Evolutionary conservation across 2,113 vertebrate species (phyloP).

Genomic region (Rhadina sibilatrix): DNA sequence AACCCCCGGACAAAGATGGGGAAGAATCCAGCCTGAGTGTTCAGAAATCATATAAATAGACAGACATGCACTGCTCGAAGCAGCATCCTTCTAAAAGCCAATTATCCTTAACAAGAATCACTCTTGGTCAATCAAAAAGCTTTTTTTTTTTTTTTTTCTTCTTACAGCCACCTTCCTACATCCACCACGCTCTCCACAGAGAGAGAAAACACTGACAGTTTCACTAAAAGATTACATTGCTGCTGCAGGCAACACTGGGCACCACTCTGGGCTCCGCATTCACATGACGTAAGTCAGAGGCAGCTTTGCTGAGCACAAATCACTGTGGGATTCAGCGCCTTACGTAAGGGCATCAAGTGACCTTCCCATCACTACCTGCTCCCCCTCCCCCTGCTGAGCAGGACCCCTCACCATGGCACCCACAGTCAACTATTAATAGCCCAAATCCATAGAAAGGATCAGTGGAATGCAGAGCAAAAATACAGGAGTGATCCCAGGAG

Average conservation of each 20-base stretch:
- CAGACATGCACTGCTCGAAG: background rate
- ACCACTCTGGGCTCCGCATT: background rate
- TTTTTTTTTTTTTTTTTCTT: background rate
- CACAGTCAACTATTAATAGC: background rate
- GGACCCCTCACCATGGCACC: background rate
- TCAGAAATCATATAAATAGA: background rate
- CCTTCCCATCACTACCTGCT: fast-evolving
- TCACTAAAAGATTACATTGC: background rate
- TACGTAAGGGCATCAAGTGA: fast-evolving
- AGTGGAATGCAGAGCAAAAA: background rate
- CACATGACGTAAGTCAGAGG: background rate
- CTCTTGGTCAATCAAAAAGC: background rate
- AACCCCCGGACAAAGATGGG: background rate
- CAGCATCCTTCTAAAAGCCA: background rate
- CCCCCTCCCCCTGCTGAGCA: background rate
- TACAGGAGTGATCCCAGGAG: background rate
- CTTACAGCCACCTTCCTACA: background rate
- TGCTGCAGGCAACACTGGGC: background rate
- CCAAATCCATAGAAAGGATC: background rate
- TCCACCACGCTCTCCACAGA: background rate
- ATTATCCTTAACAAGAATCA: background rate
- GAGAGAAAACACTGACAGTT: background rate
- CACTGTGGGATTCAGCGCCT: fast-evolving
- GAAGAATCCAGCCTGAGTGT: background rate
- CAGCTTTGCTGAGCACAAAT: background rate